These are phyloP conservation scores for Phymorhynchus buccinoides DNA, from an alignment of 1,140 invertebrate genomes.

Conservation along the genomic window DNA sequence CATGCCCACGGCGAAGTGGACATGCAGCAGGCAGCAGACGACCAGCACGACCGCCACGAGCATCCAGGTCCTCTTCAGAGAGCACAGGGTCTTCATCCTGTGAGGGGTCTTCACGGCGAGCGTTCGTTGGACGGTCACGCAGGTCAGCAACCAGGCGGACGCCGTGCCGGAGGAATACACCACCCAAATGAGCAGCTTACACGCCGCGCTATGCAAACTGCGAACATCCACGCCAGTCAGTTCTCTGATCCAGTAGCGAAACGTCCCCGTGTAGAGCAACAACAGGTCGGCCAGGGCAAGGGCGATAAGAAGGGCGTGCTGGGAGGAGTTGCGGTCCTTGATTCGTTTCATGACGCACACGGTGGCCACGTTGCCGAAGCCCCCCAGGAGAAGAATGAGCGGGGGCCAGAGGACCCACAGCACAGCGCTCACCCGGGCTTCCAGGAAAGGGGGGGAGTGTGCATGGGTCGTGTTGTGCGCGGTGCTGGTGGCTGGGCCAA, in stretches of 20 bases:
- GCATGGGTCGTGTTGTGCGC: too few relatives aligned
- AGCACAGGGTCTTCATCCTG: neutral
- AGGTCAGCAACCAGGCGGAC: neutral
- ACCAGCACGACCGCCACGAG: neutral
- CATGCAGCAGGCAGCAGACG: neutral
- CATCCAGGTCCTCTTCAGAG: neutral
- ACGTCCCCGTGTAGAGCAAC: neutral
- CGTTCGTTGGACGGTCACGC: neutral
- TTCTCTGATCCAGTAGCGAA: neutral
- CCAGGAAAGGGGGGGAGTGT: too few relatives aligned
- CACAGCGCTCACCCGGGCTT: too few relatives aligned
- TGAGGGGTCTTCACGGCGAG: neutral
- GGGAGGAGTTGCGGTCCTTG: neutral
- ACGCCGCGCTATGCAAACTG: neutral
- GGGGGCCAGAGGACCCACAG: neutral
- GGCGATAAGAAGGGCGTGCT: neutral
- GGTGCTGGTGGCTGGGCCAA: too few relatives aligned
- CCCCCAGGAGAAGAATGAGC: neutral
- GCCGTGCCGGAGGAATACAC: neutral
- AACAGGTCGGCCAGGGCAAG: neutral
- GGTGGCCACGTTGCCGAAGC: constrained; percentile 7
- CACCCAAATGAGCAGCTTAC: neutral
- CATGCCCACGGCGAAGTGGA: neutral
- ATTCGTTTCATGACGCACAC: neutral
- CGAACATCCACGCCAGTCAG: neutral